Percentiles rank a stretch among this genome's conserved stretches.
Evolutionary conservation across 2,113 vertebrate genomes (phyloP).

Genomic region (Mola mola): DNA sequence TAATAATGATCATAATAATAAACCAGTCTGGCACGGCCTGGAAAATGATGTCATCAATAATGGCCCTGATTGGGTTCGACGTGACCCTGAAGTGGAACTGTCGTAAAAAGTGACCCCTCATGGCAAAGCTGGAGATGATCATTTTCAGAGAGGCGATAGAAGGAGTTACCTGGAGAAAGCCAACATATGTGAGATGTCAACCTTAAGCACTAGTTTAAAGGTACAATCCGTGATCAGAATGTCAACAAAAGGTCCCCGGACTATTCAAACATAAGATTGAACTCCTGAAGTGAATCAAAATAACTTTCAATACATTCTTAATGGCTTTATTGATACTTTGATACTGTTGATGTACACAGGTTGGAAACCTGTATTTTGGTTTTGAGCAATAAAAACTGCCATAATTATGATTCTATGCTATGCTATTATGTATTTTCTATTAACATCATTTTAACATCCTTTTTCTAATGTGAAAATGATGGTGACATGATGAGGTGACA

Average conservation of each 20-base stretch:
- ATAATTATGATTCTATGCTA: too few species aligned
- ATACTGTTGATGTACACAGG: too few species aligned
- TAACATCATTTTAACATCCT: too few species aligned
- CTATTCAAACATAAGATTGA: too few species aligned
- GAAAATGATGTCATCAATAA: conserved; percentile 74
- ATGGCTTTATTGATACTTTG: too few species aligned
- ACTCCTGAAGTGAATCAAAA: not conserved
- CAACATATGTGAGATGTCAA: conserved; percentile 18
- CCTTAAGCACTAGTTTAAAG: not conserved
- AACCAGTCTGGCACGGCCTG: conserved; percentile 60
- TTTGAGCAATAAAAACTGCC: too few species aligned
- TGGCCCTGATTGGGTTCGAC: conserved; percentile 57
- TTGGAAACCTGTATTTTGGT: too few species aligned
- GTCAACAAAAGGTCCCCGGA: not conserved
- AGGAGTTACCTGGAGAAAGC: conserved; percentile 41
- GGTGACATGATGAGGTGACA: too few species aligned
- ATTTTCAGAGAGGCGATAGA: conserved; percentile 33
- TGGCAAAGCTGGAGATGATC: conserved; percentile 18
- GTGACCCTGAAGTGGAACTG: conserved; percentile 62
- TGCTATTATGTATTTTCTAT: too few species aligned
- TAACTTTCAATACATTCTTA: not conserved
- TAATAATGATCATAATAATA: conserved; percentile 77
- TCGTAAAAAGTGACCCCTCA: conserved; percentile 51
- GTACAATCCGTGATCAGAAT: not conserved
- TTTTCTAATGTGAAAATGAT: too few species aligned